These are phyloP conservation scores for Drosophila nigricruria DNA, from an alignment of 2,888 invertebrate genomes.

Conservation along the genomic window DNA sequence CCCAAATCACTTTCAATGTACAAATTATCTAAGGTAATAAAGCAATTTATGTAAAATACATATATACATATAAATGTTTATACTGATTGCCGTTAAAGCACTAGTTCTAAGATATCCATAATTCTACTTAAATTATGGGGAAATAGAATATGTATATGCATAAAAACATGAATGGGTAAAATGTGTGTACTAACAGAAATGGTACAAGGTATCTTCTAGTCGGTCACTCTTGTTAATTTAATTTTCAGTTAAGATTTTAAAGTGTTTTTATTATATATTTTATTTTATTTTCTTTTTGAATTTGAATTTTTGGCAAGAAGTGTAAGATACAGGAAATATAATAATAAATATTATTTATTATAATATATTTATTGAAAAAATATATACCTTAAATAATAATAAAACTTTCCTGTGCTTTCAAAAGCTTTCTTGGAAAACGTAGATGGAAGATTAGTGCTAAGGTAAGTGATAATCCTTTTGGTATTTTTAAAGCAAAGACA, in stretches of 20 bases:
- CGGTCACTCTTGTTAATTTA: too few species aligned
- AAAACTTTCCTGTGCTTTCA: background rate
- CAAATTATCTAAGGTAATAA: conserved; percentile 26
- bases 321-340: background rate
- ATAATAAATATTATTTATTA: background rate
- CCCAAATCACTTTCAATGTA: conserved; percentile 8
- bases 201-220: too few species aligned
- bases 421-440: conserved; percentile 50
- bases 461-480: conserved; percentile 18
- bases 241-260: background rate
- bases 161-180: too few species aligned
- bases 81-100: background rate
- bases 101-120: background rate
- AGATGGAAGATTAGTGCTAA: conserved; percentile 39
- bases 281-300: background rate
- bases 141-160: background rate
- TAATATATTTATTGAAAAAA: background rate
- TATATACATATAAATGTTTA: background rate
- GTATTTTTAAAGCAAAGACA: background rate
- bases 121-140: background rate
- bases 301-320: background rate
- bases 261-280: background rate
- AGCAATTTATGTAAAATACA: conserved; percentile 28
- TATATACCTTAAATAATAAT: background rate
- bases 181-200: too few species aligned